Base-by-base conservation (phyloP, 1,140 invertebrate genomes). In the Cotesia glomerata region DNA sequence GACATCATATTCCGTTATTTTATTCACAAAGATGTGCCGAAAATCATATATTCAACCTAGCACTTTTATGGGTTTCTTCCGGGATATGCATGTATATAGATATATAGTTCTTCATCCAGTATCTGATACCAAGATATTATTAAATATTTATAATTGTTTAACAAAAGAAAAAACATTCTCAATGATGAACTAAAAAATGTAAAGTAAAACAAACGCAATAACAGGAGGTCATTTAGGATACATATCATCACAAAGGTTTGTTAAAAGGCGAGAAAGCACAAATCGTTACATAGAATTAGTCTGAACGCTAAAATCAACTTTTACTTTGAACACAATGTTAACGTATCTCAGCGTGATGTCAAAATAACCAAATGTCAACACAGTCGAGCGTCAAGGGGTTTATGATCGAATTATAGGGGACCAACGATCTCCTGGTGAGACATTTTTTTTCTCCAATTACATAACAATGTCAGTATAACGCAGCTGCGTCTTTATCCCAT, bases 1-100 rank as follows among this genome's bases (percentile, higher is more conserved):
- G 82, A 85, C 84, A 85, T 85, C 83, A 83, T 87, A 84, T 86
- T 85, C 83, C 83, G 85, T 86, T 85, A 86, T 79, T 32, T 56
- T 13, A 66, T 32, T 56, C 72, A 75, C 74, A 77, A n/a, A 70
- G 63, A 66, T 45, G 56, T 5, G 62, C 61, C 68, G 62, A 65
- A 36, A 69, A 70, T 11, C 61, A 69, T 32, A 32, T 56, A 35
- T 7, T 34, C 52, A 32, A 49, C 4, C 56, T 51, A 18, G 18
- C 35, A 39, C n/a, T 51, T 74, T 71, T 74, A 74, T 64, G 68
- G 67, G 62, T 54, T 61, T 58, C 64, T 64, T 65, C 64, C 58
- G 51, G 63, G 14, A 34, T 4, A 5, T n/a, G 52, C 16, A 18
- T 14, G 52, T 4, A 18, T 54, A n/a, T 14, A 54, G n/a, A 54